Evolutionary conservation across 2,113 vertebrate genomes (phyloP).

Genomic region (Rissa tridactyla): DNA sequence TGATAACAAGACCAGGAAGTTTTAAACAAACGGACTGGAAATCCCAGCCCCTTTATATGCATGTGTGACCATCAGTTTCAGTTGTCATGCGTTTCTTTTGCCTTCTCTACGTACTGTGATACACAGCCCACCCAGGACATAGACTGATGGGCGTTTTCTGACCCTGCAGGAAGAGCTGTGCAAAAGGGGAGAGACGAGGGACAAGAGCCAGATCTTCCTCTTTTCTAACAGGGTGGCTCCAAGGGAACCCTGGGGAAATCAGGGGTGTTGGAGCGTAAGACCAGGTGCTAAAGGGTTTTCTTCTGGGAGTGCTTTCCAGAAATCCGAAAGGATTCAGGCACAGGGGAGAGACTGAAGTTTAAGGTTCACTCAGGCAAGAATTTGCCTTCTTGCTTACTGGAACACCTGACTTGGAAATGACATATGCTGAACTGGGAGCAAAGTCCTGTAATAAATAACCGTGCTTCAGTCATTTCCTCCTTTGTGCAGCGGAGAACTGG

Average conservation of each 20-base stretch:
- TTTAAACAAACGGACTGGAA: background rate
- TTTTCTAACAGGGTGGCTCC: background rate
- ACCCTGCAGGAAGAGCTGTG: background rate
- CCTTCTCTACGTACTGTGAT: background rate
- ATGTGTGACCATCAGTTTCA: background rate
- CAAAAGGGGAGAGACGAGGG: background rate
- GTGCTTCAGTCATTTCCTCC: conserved; percentile 59
- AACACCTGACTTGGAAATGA: conserved; percentile 41
- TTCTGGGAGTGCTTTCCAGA: background rate
- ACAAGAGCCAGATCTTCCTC: background rate
- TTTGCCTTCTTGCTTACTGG: background rate
- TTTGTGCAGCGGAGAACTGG: background rate
- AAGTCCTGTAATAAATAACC: conserved; percentile 81
- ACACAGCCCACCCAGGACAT: background rate
- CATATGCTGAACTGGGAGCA: conserved; percentile 59
- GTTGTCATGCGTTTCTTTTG: background rate
- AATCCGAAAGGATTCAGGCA: background rate
- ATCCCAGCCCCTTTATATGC: background rate
- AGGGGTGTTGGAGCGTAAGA: background rate
- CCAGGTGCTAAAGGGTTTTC: background rate
- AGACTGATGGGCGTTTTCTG: background rate
- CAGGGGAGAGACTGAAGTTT: conserved; percentile 7
- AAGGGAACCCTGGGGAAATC: background rate
- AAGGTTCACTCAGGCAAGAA: background rate
- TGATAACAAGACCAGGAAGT: background rate